Percentiles rank a stretch among this genome's conserved stretches.
These are phyloP conservation scores for Odontamblyopus lacepedii DNA, from an alignment of 2,797 vertebrate genomes.

Conservation along the genomic window DNA sequence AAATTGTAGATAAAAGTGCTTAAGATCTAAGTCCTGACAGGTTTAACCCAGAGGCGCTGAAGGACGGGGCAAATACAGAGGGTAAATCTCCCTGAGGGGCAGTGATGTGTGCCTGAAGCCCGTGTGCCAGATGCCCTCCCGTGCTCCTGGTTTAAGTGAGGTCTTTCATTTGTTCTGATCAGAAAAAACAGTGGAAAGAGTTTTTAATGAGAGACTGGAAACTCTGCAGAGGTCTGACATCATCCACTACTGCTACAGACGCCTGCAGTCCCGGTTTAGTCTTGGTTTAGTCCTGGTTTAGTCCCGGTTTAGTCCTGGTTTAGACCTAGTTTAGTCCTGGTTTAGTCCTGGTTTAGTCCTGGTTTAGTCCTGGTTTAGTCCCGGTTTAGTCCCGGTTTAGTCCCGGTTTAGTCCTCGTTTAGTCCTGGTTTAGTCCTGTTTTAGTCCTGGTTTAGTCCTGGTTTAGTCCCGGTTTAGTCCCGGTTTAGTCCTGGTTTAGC, in stretches of 20 bases:
- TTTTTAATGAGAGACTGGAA: constrained; percentile 23
- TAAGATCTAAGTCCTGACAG: too few species aligned
- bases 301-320: neutral
- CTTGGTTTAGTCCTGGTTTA: neutral
- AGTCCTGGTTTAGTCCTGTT: neutral
- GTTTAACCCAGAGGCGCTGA: too few species aligned
- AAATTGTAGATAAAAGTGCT: too few species aligned
- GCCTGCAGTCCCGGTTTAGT: neutral
- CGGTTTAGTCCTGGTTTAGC: neutral
- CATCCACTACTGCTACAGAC: neutral
- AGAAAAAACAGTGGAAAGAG: constrained; percentile 7
- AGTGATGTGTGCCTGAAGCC: too few species aligned
- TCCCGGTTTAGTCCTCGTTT: neutral
- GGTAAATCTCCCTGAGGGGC: too few species aligned
- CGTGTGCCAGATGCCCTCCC: too few species aligned
- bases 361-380: neutral
- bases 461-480: neutral
- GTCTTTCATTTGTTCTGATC: neutral
- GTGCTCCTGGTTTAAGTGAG: neutral
- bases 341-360: neutral
- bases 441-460: neutral
- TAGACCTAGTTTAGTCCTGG: neutral
- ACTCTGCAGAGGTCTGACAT: constrained; percentile 12
- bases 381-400: neutral
- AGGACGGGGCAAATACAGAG: too few species aligned